Evolutionary conservation across 2,797 vertebrate species (phyloP).

Genomic region (Otolemur crassicaudatus): DNA sequence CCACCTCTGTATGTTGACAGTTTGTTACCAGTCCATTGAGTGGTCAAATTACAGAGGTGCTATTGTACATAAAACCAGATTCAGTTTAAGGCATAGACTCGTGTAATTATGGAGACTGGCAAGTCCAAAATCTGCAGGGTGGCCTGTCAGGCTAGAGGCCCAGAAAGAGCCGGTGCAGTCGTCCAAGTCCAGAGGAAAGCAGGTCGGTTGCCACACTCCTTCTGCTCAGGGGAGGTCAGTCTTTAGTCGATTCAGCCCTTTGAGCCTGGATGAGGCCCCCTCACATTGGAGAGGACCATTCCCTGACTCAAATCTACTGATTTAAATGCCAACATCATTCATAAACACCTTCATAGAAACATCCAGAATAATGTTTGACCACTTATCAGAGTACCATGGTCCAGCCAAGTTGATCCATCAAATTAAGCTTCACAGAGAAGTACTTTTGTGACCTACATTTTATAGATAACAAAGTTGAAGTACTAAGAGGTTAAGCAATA

Average conservation of each 20-base stretch:
- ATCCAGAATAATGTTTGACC: neutral
- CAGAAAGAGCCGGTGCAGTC: too few relatives aligned
- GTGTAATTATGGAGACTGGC: neutral
- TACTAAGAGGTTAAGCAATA: neutral
- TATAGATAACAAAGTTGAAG: neutral
- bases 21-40: too few relatives aligned
- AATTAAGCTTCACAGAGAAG: neutral
- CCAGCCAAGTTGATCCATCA: neutral
- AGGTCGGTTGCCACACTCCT: too few relatives aligned
- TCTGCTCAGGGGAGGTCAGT: neutral
- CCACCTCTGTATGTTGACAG: too few relatives aligned
- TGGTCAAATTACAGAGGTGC: too few relatives aligned
- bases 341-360: neutral
- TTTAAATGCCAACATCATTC: neutral
- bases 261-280: too few relatives aligned
- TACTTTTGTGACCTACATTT: neutral
- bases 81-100: neutral
- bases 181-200: neutral
- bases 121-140: neutral
- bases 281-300: fast-evolving
- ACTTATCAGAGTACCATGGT: too few relatives aligned
- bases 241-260: neutral
- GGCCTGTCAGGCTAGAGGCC: neutral
- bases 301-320: neutral
- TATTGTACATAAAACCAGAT: neutral